Conservation (phyloP, 2,797 vertebrate species). For the Lepidocolaptes lacrymiger region DNA sequence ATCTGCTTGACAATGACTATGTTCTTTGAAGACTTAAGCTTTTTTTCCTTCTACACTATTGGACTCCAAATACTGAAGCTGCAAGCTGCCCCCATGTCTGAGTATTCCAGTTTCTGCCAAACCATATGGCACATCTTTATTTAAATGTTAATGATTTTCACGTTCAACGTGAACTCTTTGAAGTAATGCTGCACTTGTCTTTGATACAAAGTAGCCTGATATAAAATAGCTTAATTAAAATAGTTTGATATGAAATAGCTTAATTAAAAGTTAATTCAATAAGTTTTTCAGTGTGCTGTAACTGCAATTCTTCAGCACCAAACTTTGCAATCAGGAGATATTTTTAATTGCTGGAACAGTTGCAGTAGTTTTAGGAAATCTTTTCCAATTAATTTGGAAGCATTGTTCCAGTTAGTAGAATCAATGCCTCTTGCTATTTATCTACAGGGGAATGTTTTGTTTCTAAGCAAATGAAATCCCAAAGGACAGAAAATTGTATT, state of each 20-base stretch:
- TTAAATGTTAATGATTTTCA: constrained; percentile 21
- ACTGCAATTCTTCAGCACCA: neutral
- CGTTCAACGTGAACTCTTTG: constrained; percentile 24
- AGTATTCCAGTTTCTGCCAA: neutral
- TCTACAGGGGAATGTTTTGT: constrained; percentile 18
- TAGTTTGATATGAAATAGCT: constrained; percentile 11
- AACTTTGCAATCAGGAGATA: constrained; percentile 11
- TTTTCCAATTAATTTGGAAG: constrained; percentile 28
- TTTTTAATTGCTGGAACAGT: constrained; percentile 2
- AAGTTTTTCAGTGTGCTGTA: neutral
- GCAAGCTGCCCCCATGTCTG: neutral
- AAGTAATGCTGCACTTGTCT: constrained; percentile 31
- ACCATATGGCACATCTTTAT: constrained; percentile 3
- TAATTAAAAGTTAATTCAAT: constrained; percentile 48
- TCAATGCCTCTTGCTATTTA: constrained; percentile 22
- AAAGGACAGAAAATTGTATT: neutral
- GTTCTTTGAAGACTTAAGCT: neutral
- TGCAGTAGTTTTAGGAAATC: constrained; percentile 4
- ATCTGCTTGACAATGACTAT: neutral
- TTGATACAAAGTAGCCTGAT: constrained; percentile 11
- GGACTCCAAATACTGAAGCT: neutral
- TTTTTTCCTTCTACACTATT: neutral
- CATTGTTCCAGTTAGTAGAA: neutral
- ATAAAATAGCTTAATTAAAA: constrained; percentile 43
- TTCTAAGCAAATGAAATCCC: constrained; percentile 46